Evolutionary conservation across 2,888 invertebrate species (phyloP), one percentile per base, ranked within the genome.

Genomic region (Bombylius discolor): DNA sequence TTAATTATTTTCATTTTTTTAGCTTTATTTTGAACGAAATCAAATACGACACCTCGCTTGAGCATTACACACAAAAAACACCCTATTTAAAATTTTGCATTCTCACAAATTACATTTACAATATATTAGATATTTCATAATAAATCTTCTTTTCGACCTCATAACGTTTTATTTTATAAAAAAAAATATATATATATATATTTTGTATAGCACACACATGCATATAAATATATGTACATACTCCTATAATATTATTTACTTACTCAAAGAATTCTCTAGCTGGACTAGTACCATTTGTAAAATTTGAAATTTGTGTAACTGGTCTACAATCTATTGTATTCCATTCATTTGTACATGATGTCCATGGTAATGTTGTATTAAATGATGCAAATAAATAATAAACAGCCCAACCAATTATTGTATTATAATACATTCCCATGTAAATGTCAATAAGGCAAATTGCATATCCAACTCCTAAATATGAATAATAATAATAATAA

Each of bases 341-440:
- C 93, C 93, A 93, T 14, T 80, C 75, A 72, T 93, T 91, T 70
- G 83, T 80, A 71, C 93, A 93, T 62, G 82, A 83, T 55, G 89
- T 88, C 93, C 93, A 93, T 0, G 93, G 93, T 53, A 93, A 79
- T 68, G 83, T 83, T 1, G 81, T 80, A 70, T 82, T 83, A 74
- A 90, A 86, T 62, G 90, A 90, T 13, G 88, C 87, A 64, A 90
- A 81, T 62, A 92, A 79, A 76, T 92, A 93, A 77, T 92, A 93
- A 54, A 93, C 86, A 49, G 94, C 93, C 92, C 95, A 95, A 50
- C 93, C 92, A 67, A 96, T 95, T 72, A 96, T 90, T 51, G 95
- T 94, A 77, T 96, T 96, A 79, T 96, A 96, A 77, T 93, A 95
- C 87, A 95, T 95, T 64, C 90, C 91, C 84, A 88, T 87, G 78